Evolutionary conservation across 2,888 invertebrate species (phyloP), one percentile per base, ranked within the genome.

Genomic region (Melikaiella ostensackeni): DNA sequence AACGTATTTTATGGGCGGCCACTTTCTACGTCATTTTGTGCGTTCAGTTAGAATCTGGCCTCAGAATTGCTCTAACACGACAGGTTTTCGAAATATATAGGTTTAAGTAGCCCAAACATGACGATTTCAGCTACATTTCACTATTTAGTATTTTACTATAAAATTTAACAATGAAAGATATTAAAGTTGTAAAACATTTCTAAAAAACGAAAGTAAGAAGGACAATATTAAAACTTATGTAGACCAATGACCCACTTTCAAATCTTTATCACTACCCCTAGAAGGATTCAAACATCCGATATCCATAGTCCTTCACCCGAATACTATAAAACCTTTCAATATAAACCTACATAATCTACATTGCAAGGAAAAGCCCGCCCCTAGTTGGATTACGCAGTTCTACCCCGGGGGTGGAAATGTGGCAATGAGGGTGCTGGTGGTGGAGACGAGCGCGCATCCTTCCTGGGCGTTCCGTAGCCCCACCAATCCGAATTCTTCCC

Each of bases 401-500:
- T 77, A 80, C 73, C 74, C 77, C 57, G 66, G 78, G 75, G 62
- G 66, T 77, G 77, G 78, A 78, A 79, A 81, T 82, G 80, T 66
- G 27, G 27, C 7, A 42, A 46, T 66, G 38, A 38, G 75, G 35
- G 59, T 76, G 76, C 80, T 77, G 80, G 81, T 82, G 81, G 75
- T 73, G 80, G 79, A 77, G 75, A 79, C 80, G 27, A 80, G 74
- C 87, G 91, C 90, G 89, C 91, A 91, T 91, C 91, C 91, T 91
- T 91, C 90, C 91, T 89, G 91, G 91, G 91, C 91, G 91, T 90
- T 86, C 85, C 88, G 78, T 82, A 81, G 81, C 73, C 76, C 86
- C 84, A 83, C 89, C 89, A 90, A 90, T 90, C 86, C 84, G 82
- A 80, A 83, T 80, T 80, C 80, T 79, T 81, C 84, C 80, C 83